A percentile compares a stretch with the other conserved stretches of the same genome.
Evolutionary conservation across 2,797 vertebrate genomes (phyloP).

Genomic region (Mus caroli): DNA sequence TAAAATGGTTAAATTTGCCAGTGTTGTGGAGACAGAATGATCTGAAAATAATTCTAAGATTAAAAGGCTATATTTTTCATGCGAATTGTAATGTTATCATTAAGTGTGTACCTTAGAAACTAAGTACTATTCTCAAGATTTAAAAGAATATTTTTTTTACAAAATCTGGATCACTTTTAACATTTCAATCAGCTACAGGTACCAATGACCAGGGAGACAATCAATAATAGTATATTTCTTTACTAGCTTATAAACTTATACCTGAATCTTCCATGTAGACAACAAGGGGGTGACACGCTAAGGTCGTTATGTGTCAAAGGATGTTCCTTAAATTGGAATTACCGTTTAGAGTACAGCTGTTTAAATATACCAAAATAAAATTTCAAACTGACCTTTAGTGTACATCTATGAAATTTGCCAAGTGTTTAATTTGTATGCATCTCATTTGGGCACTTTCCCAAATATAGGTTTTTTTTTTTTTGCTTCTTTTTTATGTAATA

Average conservation of each 20-base stretch:
- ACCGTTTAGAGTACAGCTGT: slow-evolving; percentile 72
- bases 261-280: background rate
- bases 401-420: slow-evolving; percentile 26
- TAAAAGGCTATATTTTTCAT: background rate
- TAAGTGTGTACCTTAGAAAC: background rate
- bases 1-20: background rate
- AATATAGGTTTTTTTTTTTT: background rate
- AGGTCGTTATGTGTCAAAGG: slow-evolving; percentile 43
- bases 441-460: slow-evolving; percentile 33
- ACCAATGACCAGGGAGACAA: background rate
- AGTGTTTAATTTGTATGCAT: slow-evolving; percentile 66
- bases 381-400: slow-evolving; percentile 49
- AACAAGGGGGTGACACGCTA: slow-evolving; percentile 7
- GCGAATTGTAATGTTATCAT: background rate
- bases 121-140: background rate
- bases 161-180: background rate
- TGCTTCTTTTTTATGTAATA: too few species aligned
- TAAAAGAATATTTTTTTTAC: background rate
- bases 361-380: slow-evolving; percentile 61
- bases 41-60: background rate
- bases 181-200: background rate
- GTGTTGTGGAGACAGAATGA: background rate
- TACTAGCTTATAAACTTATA: slow-evolving; percentile 13
- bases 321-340: slow-evolving; percentile 73
- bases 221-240: background rate